Evolutionary conservation across 2,888 invertebrate genomes (phyloP), one percentile per base, ranked within the genome.

Genomic region (Hedychridium roseum): DNA sequence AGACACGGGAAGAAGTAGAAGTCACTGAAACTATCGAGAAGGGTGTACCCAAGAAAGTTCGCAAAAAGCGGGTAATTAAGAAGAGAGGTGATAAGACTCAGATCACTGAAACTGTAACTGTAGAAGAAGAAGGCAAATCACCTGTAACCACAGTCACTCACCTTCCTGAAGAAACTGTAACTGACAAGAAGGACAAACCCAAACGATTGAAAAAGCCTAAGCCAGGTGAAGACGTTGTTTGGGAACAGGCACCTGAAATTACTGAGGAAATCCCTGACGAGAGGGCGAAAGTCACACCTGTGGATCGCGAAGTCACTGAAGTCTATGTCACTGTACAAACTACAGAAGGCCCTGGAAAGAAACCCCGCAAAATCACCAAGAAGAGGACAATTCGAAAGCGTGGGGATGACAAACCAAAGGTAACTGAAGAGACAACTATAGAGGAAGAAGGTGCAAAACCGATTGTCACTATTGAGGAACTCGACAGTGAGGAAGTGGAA

Each of bases 361-460:
- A 68, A 50, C 64, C 15, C 12, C 67, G 59, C 48, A 72, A 60
- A 48, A 65, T 61, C 30, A 66, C 66, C n/a, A 79, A 70, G 52
- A 80, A 76, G 44, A 69, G 71, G 21, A 70, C 73, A 1, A 73
- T 72, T 7, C 79, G 73, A 35, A 80, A 77, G 61, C 70, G 67
- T 28, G 66, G 61, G 2, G 70, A 69, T 18, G 71, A 66, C 2
- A 68, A 66, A 39, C 66, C 61, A 4, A 57, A 55, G 27, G 54
- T 63, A 64, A 82, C 82, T 62, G 79, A 82, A 79, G 81, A 82
- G 60, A 70, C 74, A 11, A 79, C 60, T 2, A 38, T 76, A 12
- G 54, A 70, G 15, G 64, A 71, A 30, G 70, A 74, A 43, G 71
- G 64, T 42, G 42, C 66, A 37, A 69, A 68, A 50, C 76, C 73